These are phyloP conservation scores for Rhagium mordax DNA, from an alignment of 2,888 invertebrate species.

Conservation along the genomic window DNA sequence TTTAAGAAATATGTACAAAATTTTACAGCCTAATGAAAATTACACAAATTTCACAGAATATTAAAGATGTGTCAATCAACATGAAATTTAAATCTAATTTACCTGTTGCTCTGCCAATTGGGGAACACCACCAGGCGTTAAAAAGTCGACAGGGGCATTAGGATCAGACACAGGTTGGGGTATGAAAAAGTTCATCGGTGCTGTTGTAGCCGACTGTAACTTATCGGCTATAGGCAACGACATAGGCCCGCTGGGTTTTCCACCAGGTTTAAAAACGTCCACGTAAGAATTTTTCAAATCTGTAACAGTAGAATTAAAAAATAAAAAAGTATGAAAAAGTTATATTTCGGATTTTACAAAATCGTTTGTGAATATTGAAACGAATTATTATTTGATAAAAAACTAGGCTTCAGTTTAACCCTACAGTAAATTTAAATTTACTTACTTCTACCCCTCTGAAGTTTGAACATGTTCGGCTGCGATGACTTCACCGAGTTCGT, in stretches of 20 bases:
- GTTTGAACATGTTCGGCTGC: constrained; percentile 83
- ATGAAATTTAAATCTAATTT: constrained; percentile 34
- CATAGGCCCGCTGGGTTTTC: constrained; percentile 64
- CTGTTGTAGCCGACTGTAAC: constrained; percentile 55
- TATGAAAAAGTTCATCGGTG: constrained; percentile 72
- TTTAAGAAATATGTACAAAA: constrained; percentile 18
- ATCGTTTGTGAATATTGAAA: no score
- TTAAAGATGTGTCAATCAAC: background rate
- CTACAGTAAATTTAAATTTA: constrained; percentile 50
- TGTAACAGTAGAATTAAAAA: constrained; percentile 68
- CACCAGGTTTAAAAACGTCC: constrained; percentile 88
- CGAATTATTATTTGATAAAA: no score
- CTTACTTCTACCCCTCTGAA: constrained; percentile 84
- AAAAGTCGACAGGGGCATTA: constrained; percentile 74
- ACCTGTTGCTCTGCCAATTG: constrained; percentile 63
- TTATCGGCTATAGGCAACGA: constrained; percentile 68
- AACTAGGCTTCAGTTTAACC: no score
- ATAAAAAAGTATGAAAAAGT: no score
- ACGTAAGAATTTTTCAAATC: constrained; percentile 90
- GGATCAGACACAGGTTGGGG: constrained; percentile 74
- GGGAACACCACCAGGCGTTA: constrained; percentile 68
- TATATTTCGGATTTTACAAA: no score
- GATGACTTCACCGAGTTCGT: constrained; percentile 54
- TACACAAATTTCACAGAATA: background rate
- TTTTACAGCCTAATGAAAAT: constrained; percentile 3